phyloP scores from a whole-genome alignment of 1,140 invertebrate genomes.

The Idris sp. region DNA sequence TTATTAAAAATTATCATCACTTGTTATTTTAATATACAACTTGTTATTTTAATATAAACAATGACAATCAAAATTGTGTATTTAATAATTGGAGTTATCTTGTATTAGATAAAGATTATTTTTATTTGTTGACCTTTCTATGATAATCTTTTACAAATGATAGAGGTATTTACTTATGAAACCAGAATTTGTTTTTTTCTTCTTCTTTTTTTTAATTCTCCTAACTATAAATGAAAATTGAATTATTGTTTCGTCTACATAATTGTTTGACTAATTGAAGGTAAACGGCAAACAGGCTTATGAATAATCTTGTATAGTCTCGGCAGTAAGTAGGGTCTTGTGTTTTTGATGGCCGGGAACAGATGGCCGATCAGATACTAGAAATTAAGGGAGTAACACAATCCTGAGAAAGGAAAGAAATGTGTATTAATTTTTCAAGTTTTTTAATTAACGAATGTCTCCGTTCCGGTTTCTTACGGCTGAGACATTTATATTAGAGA shows the following conservation, averaged over 20 bases:
- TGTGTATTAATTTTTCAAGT: conserved; percentile 80
- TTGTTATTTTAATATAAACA: no score
- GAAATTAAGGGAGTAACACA: conserved; percentile 76
- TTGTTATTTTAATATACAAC: no score
- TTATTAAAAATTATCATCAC: no score
- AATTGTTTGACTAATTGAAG: conserved; percentile 20
- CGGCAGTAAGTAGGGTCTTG: conserved; percentile 36
- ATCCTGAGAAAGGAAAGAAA: conserved; percentile 73
- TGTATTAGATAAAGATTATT: no score
- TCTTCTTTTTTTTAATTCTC: no score
- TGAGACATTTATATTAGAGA: conserved; percentile 78
- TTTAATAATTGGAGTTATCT: no score
- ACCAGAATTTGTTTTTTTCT: no score
- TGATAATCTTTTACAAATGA: no score
- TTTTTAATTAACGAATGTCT: conserved; percentile 80
- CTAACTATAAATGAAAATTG: no score
- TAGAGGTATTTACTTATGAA: no score
- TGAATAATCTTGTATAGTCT: conserved; percentile 44
- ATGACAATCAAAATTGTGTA: no score
- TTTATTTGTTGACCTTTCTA: no score
- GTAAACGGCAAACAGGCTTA: conserved; percentile 33
- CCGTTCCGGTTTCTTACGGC: conserved; percentile 73
- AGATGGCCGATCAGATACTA: conserved; percentile 79
- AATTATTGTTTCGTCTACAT: not conserved
- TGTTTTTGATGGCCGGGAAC: conserved; percentile 73